Evolutionary conservation across 2,888 invertebrate genomes (phyloP).

Genomic region (Amiota mariae): DNA sequence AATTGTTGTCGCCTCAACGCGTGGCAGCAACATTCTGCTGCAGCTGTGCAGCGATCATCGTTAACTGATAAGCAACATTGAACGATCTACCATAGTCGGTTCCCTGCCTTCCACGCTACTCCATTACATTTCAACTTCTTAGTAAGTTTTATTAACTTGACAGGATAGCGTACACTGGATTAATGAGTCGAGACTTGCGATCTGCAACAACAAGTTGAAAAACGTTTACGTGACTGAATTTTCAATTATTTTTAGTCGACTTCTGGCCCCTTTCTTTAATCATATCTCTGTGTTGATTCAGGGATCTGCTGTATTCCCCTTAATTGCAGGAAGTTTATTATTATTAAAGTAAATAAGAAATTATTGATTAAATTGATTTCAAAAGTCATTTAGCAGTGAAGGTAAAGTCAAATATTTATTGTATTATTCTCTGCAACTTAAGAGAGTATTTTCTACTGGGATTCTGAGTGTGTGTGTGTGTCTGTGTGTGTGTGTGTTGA

Average conservation of each 20-base stretch:
- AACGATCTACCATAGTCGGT: background rate
- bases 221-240: conserved; percentile 64
- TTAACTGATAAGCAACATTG: conserved; percentile 24
- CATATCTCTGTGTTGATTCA: background rate
- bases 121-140: background rate
- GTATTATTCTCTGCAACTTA: too few species aligned
- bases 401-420: too few species aligned
- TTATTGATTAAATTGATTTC: conserved; percentile 35
- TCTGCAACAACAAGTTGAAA: conserved; percentile 35
- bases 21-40: background rate
- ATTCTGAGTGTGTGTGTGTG: background rate
- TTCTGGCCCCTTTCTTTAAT: background rate
- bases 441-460: too few species aligned
- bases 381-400: conserved; percentile 48
- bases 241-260: conserved; percentile 61
- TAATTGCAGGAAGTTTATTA: conserved; percentile 57
- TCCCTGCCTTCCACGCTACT: background rate
- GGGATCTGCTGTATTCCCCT: conserved; percentile 39
- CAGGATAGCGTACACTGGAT: conserved; percentile 22
- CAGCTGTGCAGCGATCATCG: background rate
- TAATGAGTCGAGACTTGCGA: conserved; percentile 20
- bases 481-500: background rate
- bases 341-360: conserved; percentile 59
- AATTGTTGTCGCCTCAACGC: background rate
- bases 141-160: conserved; percentile 13